Conservation (phyloP, 2,888 invertebrate species). For the Leucania comma region DNA sequence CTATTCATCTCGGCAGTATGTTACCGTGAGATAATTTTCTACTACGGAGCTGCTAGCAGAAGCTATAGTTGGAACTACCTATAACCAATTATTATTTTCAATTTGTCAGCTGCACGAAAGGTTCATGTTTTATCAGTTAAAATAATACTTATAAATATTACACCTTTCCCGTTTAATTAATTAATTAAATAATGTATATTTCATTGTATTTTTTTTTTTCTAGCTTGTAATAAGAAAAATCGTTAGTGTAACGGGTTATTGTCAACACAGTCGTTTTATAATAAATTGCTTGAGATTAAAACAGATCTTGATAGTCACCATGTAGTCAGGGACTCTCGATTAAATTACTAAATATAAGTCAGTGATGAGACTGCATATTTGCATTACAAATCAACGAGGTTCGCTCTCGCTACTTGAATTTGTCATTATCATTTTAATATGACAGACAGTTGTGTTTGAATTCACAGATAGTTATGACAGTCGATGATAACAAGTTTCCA, state of each 20-base stretch:
- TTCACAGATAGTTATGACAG: not conserved
- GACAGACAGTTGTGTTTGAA: not conserved
- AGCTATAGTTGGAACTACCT: too few species aligned
- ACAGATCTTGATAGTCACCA: not conserved
- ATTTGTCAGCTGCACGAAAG: too few species aligned
- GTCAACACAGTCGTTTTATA: not conserved
- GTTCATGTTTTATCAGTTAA: not conserved
- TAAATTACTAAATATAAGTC: too few species aligned
- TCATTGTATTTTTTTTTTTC: not conserved
- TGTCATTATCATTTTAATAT: not conserved
- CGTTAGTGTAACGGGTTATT: not conserved
- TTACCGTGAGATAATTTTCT: too few species aligned
- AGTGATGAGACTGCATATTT: too few species aligned
- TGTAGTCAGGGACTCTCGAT: not conserved
- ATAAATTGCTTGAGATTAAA: not conserved
- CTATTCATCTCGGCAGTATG: too few species aligned
- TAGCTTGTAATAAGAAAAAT: not conserved
- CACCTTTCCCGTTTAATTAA: constrained; percentile 23
- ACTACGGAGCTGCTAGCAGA: too few species aligned
- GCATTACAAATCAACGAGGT: not conserved
- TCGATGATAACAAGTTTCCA: not conserved
- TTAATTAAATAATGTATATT: not conserved
- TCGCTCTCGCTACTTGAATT: not conserved
- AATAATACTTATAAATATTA: constrained; percentile 21
- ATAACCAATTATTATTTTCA: too few species aligned